Evolutionary conservation across 37 sponge, comb jelly and placozoan genomes (phyloP).

Genomic region (Ephydatia muelleri): DNA sequence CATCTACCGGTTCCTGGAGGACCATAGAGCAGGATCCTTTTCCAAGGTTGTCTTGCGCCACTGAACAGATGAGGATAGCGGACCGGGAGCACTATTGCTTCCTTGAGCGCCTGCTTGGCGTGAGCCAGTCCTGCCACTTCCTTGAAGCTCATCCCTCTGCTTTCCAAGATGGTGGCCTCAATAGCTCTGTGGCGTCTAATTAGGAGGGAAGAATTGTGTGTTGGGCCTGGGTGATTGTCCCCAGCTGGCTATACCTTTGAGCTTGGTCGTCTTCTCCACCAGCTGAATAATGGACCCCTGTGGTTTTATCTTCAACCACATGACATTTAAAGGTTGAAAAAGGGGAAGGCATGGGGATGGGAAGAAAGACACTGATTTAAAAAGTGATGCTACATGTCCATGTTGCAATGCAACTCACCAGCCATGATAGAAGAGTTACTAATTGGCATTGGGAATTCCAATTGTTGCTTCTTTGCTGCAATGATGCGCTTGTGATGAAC

Average conservation of each 20-base stretch:
- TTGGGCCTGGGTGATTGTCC: not conserved
- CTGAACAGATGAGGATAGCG: slow-evolving; percentile 68
- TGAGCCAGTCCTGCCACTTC: slow-evolving; percentile 75
- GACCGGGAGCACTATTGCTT: slow-evolving; percentile 73
- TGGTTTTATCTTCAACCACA: not conserved
- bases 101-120: slow-evolving; percentile 74
- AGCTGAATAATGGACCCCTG: not conserved
- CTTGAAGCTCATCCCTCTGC: slow-evolving; percentile 22
- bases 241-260: not conserved
- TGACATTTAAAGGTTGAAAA: not conserved
- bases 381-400: too few relatives aligned
- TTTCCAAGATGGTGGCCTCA: slow-evolving; percentile 35
- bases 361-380: not conserved
- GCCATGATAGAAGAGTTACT: not conserved
- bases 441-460: not conserved
- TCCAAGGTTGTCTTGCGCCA: slow-evolving; percentile 77
- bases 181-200: slow-evolving; percentile 44
- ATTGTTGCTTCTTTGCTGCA: slow-evolving; percentile 20
- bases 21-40: slow-evolving; percentile 81
- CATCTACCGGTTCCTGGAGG: slow-evolving; percentile 84
- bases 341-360: not conserved
- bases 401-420: not conserved
- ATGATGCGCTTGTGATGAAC: slow-evolving; percentile 12
- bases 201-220: not conserved
- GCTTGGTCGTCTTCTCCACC: not conserved